phyloP scores from a whole-genome alignment of 2,113 vertebrate genomes.

The Ellobius talpinus region DNA sequence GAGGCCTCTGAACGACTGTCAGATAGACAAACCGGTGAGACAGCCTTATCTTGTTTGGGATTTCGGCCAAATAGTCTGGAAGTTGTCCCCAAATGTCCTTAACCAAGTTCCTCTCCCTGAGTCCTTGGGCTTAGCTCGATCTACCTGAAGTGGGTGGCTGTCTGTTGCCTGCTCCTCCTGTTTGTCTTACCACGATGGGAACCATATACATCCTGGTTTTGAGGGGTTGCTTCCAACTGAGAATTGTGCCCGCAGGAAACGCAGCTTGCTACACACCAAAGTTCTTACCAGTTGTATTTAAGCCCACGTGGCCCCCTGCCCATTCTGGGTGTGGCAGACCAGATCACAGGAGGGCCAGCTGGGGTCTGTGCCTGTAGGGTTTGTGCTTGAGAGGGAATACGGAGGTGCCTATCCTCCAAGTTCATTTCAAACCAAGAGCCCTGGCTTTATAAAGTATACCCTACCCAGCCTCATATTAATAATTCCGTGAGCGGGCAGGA shows the following conservation, averaged over 20 bases:
- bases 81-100: not conserved
- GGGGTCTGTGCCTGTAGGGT: not conserved
- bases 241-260: not conserved
- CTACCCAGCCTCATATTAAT: accelerated
- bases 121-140: accelerated
- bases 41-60: not conserved
- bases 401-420: no score
- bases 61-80: no score
- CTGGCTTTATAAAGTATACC: not conserved
- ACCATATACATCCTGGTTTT: no score
- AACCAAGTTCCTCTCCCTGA: not conserved
- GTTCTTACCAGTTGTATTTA: not conserved
- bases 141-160: not conserved
- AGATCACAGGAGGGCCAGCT: no score
- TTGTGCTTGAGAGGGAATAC: not conserved
- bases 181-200: not conserved
- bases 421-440: not conserved
- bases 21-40: not conserved
- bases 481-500: not conserved
- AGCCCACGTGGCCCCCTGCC: not conserved
- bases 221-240: not conserved
- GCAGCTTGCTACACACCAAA: not conserved
- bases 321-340: not conserved
- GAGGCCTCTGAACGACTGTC: not conserved
- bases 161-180: not conserved